These are phyloP conservation scores for Trididemnum clinides DNA, from an alignment of 23 tunicate genomes.

Conservation along the genomic window DNA sequence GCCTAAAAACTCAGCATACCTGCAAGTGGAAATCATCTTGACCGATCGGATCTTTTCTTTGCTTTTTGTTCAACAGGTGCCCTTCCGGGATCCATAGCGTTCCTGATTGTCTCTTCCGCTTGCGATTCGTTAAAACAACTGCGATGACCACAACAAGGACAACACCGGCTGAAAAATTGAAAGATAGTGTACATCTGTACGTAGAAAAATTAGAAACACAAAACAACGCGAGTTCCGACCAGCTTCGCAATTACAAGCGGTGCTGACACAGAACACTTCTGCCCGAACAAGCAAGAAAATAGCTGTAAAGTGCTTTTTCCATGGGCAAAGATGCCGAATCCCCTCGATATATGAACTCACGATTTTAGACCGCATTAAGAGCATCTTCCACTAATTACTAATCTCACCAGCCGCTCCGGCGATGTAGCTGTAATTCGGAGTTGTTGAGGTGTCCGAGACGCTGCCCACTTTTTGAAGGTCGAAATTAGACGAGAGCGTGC, in stretches of 20 bases:
- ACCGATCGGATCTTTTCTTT: constrained; percentile 75
- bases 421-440: neutral
- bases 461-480: constrained; percentile 4
- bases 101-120: constrained; percentile 77
- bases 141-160: constrained; percentile 37
- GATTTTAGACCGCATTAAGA: no score
- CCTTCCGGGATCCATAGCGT: constrained; percentile 86
- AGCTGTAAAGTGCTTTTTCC: no score
- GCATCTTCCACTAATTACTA: no score
- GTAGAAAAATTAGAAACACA: no score
- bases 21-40: constrained; percentile 75
- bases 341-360: no score
- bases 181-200: no score
- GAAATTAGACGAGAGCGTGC: constrained; percentile 1
- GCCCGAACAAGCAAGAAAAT: no score
- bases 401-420: constrained; percentile 18
- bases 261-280: no score
- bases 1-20: no score
- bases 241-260: no score
- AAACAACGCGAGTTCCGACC: no score
- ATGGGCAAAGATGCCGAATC: no score
- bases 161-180: constrained; percentile 37
- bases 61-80: constrained; percentile 57
- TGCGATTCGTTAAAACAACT: constrained; percentile 62
- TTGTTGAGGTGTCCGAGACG: neutral